Evolutionary conservation across 2,888 invertebrate species (phyloP).

Genomic region (Harpalus rufipes): DNA sequence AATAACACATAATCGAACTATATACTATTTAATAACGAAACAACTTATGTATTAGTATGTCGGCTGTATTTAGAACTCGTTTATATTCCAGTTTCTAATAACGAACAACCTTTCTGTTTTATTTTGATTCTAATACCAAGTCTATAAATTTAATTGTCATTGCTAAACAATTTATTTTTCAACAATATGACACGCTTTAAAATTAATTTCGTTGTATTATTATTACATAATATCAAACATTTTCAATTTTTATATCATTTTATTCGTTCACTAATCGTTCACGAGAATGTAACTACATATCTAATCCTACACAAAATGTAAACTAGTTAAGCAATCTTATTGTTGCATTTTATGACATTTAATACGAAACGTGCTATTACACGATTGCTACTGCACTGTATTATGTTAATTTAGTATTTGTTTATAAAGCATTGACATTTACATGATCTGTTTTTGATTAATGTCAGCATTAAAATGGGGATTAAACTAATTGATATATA

Average conservation of each 20-base stretch:
- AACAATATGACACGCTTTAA: neutral
- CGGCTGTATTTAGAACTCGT: neutral
- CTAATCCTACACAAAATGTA: slow-evolving; percentile 6
- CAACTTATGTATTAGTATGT: no score
- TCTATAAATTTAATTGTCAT: neutral
- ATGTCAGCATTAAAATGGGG: neutral
- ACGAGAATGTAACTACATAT: slow-evolving; percentile 7
- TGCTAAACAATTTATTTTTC: neutral
- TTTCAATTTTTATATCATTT: neutral
- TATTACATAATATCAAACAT: neutral
- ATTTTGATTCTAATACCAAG: neutral
- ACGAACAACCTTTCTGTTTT: neutral
- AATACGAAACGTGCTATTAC: neutral
- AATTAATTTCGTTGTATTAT: neutral
- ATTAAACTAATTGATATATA: neutral
- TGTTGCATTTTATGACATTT: slow-evolving; percentile 47
- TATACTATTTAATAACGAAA: no score
- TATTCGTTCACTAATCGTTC: neutral
- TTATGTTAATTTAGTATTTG: slow-evolving; percentile 37
- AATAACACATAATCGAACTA: no score
- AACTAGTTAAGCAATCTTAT: slow-evolving; percentile 27
- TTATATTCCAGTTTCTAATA: neutral
- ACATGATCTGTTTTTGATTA: neutral
- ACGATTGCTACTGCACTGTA: slow-evolving; percentile 9
- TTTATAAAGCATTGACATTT: slow-evolving; percentile 15